These are phyloP conservation scores for Coptodon rendalli DNA, from an alignment of 2,113 vertebrate genomes.

Conservation along the genomic window DNA sequence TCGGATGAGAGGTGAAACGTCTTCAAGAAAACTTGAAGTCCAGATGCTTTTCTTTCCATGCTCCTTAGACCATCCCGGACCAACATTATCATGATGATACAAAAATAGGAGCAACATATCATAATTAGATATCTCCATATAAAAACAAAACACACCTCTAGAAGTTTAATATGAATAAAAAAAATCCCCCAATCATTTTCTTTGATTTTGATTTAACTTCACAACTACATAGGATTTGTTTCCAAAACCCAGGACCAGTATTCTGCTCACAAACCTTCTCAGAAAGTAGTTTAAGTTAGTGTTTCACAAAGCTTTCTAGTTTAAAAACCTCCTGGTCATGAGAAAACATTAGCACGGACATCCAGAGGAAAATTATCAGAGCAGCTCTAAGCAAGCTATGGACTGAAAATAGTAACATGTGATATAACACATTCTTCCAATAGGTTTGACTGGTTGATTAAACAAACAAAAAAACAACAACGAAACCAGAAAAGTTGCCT, in stretches of 20 bases:
- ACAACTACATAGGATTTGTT: background rate
- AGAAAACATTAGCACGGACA: background rate
- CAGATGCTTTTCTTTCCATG: background rate
- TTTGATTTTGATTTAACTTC: background rate
- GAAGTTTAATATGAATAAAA: background rate
- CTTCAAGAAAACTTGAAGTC: background rate
- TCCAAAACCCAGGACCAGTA: background rate
- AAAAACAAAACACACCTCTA: background rate
- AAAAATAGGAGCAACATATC: background rate
- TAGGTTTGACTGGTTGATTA: background rate
- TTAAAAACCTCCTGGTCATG: background rate
- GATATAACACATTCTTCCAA: background rate
- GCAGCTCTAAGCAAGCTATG: background rate
- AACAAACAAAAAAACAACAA: background rate
- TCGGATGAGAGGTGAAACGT: background rate
- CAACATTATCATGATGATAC: fast-evolving
- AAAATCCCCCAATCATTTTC: background rate
- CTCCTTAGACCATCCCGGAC: background rate
- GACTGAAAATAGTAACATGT: background rate
- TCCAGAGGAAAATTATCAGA: fast-evolving
- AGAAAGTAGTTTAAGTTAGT: background rate
- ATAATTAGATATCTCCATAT: background rate
- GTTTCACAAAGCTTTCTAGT: background rate
- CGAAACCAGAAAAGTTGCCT: background rate
- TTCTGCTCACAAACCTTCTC: background rate